These are phyloP conservation scores for Pyrochroa serraticornis DNA, from an alignment of 2,888 invertebrate species.

Conservation along the genomic window DNA sequence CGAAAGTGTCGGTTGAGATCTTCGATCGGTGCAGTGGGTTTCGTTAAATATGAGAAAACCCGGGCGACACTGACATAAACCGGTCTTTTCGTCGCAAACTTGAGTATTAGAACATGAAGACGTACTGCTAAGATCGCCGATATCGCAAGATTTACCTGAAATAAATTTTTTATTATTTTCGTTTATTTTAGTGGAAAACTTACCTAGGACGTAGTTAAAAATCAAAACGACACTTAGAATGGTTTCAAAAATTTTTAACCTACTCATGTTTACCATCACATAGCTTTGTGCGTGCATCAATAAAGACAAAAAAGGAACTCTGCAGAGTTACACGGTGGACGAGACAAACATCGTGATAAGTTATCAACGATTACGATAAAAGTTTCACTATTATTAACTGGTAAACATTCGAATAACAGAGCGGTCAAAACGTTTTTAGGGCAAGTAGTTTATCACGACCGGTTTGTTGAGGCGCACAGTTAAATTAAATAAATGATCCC, in stretches of 20 bases:
- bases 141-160: conserved; percentile 26
- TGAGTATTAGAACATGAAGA: conserved; percentile 46
- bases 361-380: conserved; percentile 30
- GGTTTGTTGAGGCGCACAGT: neutral
- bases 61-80: conserved; percentile 47
- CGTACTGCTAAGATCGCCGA: conserved; percentile 34
- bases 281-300: conserved; percentile 26
- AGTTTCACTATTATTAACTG: conserved; percentile 3
- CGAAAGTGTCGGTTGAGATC: neutral
- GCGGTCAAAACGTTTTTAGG: neutral
- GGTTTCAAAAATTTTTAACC: conserved; percentile 29
- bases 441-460: neutral
- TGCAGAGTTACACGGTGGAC: conserved; percentile 1
- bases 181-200: neutral
- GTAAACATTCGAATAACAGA: conserved; percentile 9
- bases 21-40: conserved; percentile 31
- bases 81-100: conserved; percentile 41
- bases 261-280: conserved; percentile 39
- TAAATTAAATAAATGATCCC: conserved; percentile 46
- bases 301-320: neutral
- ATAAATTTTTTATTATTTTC: conserved; percentile 11
- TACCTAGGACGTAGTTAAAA: conserved; percentile 29
- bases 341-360: conserved; percentile 36
- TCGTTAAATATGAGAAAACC: conserved; percentile 41
- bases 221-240: conserved; percentile 31